These are phyloP conservation scores for Tholera decimalis DNA, from an alignment of 2,888 invertebrate genomes.

Conservation along the genomic window DNA sequence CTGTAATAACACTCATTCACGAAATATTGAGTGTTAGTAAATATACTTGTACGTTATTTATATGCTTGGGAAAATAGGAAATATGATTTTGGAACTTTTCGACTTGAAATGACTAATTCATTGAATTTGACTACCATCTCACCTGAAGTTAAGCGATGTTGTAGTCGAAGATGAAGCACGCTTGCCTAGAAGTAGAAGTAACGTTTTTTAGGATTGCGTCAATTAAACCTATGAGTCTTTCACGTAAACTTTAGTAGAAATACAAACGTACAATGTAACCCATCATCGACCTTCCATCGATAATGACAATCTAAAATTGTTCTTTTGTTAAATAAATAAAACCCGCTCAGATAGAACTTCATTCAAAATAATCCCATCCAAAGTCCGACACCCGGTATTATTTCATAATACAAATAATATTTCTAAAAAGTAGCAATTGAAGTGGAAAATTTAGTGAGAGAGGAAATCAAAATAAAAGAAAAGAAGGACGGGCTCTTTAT, in stretches of 20 bases:
- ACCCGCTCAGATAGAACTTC: no score
- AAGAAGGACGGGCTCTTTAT: constrained; percentile 50
- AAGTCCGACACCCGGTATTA: constrained; percentile 25
- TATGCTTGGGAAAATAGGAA: neutral
- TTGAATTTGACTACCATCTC: no score
- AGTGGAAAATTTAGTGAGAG: constrained; percentile 36
- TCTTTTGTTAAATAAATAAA: no score
- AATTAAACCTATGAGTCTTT: neutral
- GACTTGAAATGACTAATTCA: neutral
- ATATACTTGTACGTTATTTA: neutral
- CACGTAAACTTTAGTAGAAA: no score
- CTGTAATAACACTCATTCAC: constrained; percentile 41
- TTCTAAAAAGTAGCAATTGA: constrained; percentile 47
- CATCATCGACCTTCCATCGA: no score
- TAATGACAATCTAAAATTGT: no score
- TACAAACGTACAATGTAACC: no score
- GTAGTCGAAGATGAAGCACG: no score
- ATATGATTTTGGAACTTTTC: neutral
- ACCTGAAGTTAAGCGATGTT: no score
- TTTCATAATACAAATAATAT: constrained; percentile 13
- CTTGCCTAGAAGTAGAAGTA: no score
- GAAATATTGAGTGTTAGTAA: constrained; percentile 41
- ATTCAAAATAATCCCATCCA: constrained; percentile 15
- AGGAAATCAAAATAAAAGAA: constrained; percentile 47
- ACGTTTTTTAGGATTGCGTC: no score